These are phyloP conservation scores for Thunnus thynnus DNA, from an alignment of 2,113 vertebrate genomes.

Conservation along the genomic window DNA sequence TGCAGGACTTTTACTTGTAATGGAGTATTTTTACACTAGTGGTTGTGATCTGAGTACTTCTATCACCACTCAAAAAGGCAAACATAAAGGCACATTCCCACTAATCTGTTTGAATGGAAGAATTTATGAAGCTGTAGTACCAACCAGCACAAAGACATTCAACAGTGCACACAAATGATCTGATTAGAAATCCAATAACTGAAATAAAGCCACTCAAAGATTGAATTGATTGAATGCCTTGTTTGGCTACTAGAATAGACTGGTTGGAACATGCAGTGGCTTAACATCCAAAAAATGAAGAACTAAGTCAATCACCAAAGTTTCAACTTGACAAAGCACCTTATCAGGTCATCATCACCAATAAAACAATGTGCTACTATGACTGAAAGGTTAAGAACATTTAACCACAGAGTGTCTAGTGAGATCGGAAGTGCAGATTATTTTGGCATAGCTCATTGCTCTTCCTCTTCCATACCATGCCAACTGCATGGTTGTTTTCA, in stretches of 20 bases:
- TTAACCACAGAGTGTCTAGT: not conserved
- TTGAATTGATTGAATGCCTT: not conserved
- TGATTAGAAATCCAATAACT: slow-evolving; percentile 8
- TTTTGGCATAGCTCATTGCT: not conserved
- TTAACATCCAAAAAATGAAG: not conserved
- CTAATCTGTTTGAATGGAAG: not conserved
- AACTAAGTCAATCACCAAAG: not conserved
- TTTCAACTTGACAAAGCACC: not conserved
- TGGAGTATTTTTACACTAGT: not conserved
- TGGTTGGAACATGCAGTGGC: not conserved
- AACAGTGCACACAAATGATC: not conserved
- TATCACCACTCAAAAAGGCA: not conserved
- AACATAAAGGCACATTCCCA: not conserved
- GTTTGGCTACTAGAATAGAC: not conserved
- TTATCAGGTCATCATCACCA: not conserved
- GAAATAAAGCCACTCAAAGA: slow-evolving; percentile 17
- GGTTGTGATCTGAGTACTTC: not conserved
- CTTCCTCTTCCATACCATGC: not conserved
- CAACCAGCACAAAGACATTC: not conserved
- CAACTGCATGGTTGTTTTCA: slow-evolving; percentile 9
- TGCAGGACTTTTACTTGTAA: too few relatives aligned
- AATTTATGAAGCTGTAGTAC: not conserved
- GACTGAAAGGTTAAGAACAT: not conserved
- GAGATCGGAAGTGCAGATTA: too few relatives aligned
- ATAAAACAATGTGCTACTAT: not conserved